Evolutionary conservation across 2,888 invertebrate species (phyloP).

Genomic region (Dexiosoma caninum): DNA sequence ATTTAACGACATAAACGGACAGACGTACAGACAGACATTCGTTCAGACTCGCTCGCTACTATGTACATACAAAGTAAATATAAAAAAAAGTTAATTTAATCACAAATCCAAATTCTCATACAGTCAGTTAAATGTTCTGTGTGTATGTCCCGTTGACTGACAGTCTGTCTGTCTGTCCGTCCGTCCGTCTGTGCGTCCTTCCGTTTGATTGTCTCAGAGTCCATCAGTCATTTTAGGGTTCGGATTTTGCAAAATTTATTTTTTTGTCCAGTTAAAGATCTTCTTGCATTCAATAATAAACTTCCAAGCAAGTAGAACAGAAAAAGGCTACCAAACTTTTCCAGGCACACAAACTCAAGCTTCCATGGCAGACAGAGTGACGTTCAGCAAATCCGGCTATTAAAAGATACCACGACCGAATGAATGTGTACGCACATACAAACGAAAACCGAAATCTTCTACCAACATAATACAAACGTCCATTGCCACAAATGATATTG

Average conservation of each 20-base stretch:
- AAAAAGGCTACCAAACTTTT: constrained; percentile 28
- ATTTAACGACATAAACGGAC: neutral
- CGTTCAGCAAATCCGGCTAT: constrained; percentile 65
- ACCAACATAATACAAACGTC: too few relatives aligned
- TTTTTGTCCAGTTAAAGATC: constrained; percentile 32
- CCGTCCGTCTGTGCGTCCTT: constrained; percentile 16
- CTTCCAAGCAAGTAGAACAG: neutral
- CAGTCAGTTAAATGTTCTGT: constrained; percentile 36
- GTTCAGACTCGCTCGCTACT: neutral
- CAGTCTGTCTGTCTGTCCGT: neutral
- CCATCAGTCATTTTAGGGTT: constrained; percentile 59
- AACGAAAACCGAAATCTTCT: constrained; percentile 36
- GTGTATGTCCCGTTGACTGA: neutral
- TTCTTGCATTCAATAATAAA: constrained; percentile 35
- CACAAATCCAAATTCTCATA: constrained; percentile 22
- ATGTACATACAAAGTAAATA: neutral
- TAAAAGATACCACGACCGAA: constrained; percentile 28
- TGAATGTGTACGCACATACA: neutral
- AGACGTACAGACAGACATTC: neutral
- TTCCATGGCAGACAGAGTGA: constrained; percentile 71
- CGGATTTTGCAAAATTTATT: constrained; percentile 13
- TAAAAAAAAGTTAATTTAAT: neutral
- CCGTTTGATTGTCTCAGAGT: constrained; percentile 57
- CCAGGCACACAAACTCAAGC: constrained; percentile 17
- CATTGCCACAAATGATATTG: constrained; percentile 15